Evolutionary conservation across 2,888 invertebrate genomes (phyloP), one percentile per base, ranked within the genome.

Genomic region (Drosophila algonquin): DNA sequence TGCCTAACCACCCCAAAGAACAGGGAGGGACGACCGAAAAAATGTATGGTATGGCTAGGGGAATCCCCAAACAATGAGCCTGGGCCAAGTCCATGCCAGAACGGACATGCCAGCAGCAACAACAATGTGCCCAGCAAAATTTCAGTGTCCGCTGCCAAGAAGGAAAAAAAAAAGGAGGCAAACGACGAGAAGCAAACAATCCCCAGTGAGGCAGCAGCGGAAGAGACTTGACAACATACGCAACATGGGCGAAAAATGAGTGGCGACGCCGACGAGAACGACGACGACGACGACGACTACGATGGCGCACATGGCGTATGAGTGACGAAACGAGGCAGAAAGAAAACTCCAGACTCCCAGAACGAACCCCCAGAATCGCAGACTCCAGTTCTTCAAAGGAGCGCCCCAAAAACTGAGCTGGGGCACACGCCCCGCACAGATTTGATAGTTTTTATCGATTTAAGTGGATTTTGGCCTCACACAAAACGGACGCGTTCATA

Each of bases 371-470:
- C 27, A 27, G 27, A 27, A 40, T 24, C 24, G 4, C 48, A 50
- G 40, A 30, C n/a, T 54, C 40, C 27, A 40, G 50, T 35, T 16
- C 35, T 35, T 16, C 35, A 35, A 52, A 47, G 48, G 21, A 67
- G 32, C 50, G 24, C 62, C 51, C 63, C 55, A 76, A 68, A 67
- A 61, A 70, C 51, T 63, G 63, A 64, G 72, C 51, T 65, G 64
- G 63, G 70, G 76, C 76, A 75, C 72, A 87, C 85, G 80, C 84
- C 80, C 80, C 80, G 67, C 75, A 81, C 81, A 87, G 81, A 87
- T 87, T 89, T 86, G 81, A 84, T 86, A 89, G 89, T 86, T 86
- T 89, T 86, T 86, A 86, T 86, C 89, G 86, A 86, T 89, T 86
- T 81, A 86, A 87, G 85, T 81, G 79, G 85, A 89, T 87, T 81